Conservation (phyloP, 2,113 vertebrate genomes). For the Saimiri boliviensis region DNA sequence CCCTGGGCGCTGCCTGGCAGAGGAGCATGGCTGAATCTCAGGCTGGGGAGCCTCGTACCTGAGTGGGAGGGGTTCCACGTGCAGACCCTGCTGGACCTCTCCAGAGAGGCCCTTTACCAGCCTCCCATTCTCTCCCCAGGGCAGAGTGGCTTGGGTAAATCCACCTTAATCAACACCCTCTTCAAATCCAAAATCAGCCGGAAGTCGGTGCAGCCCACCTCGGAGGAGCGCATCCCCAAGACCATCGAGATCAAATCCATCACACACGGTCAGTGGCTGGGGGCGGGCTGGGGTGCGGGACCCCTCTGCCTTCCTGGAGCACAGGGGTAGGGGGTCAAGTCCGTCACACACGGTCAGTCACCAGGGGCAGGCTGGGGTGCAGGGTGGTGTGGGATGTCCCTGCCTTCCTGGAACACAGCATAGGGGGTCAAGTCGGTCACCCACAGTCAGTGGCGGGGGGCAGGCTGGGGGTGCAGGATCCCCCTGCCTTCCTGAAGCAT, state of each 20-base stretch:
- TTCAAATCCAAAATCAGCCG: conserved; percentile 99
- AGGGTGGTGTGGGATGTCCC: not conserved
- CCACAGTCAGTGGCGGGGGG: conserved; percentile 86
- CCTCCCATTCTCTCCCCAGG: conserved; percentile 83
- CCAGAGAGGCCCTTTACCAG: rapidly evolving
- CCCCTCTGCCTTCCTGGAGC: not conserved
- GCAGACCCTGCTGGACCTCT: not conserved
- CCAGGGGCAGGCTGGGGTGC: not conserved
- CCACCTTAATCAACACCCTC: conserved; percentile 98
- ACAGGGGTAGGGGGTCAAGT: conserved; percentile 84
- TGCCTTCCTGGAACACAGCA: no score
- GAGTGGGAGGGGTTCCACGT: not conserved
- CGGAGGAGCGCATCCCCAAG: conserved; percentile 96
- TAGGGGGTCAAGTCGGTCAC: conserved; percentile 92
- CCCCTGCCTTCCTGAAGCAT: not conserved
- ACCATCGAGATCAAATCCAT: conserved; percentile 98
- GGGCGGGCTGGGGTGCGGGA: not conserved
- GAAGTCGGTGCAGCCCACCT: conserved; percentile 90
- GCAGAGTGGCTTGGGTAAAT: conserved; percentile 98
- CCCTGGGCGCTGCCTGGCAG: not conserved
- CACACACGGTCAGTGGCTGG: conserved; percentile 89
- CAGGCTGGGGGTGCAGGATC: not conserved
- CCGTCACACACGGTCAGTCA: conserved; percentile 94
- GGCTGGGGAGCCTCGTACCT: not conserved
- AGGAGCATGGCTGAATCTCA: rapidly evolving